Evolutionary conservation across 1,140 invertebrate genomes (phyloP).

Genomic region (Hyposmocoma kahamanoa): DNA sequence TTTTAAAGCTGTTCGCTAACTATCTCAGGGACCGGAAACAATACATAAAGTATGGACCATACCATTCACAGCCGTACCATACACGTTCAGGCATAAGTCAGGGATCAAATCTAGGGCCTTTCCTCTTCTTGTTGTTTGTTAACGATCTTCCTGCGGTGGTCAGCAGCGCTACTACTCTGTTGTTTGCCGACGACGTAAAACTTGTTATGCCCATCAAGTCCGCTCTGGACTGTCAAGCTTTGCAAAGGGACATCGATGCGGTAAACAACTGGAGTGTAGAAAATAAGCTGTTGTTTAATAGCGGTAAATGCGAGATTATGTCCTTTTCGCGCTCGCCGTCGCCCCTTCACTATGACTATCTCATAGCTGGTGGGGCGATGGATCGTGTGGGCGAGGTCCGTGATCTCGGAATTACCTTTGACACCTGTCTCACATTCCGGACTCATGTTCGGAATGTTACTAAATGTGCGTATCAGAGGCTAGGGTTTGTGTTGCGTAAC

Average conservation of each 20-base stretch:
- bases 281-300: slow-evolving; percentile 1
- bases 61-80: not conserved
- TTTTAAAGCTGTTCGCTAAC: not conserved
- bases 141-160: not conserved
- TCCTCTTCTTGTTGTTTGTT: not conserved
- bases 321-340: not conserved
- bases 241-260: slow-evolving; percentile 1
- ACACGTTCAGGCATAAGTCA: slow-evolving; percentile 4
- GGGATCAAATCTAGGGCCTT: slow-evolving; percentile 1
- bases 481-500: slow-evolving; percentile 2
- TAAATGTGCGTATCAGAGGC: not conserved
- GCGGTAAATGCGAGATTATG: slow-evolving; percentile 5
- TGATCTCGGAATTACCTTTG: slow-evolving; percentile 1
- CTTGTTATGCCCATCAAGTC: not conserved
- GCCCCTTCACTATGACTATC: not conserved
- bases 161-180: not conserved
- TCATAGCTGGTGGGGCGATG: not conserved
- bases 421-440: not conserved
- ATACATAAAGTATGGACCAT: not conserved
- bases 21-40: not conserved
- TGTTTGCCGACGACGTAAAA: slow-evolving; percentile 6
- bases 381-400: not conserved
- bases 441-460: not conserved
- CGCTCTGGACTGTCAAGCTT: not conserved
- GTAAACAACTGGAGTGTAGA: not conserved